Evolutionary conservation across 1,140 invertebrate genomes (phyloP).

Genomic region (Lasioglossum albipes): DNA sequence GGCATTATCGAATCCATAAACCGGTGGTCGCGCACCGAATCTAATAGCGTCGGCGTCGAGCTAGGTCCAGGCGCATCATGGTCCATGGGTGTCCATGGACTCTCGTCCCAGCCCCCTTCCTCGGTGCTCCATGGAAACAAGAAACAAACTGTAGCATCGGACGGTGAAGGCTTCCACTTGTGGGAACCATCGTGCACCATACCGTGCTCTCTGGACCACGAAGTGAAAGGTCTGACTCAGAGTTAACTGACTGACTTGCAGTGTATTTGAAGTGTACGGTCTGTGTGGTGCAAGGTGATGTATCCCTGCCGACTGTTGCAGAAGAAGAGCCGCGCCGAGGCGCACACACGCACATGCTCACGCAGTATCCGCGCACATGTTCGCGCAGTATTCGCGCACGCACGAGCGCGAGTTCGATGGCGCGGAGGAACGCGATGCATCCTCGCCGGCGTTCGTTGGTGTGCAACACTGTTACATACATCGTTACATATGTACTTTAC

Average conservation of each 20-base stretch:
- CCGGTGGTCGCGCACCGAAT: not conserved
- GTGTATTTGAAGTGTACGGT: constrained; percentile 67
- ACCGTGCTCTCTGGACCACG: constrained; percentile 78
- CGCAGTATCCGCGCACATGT: too few species aligned
- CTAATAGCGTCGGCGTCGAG: not conserved
- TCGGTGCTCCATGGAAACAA: constrained; percentile 60
- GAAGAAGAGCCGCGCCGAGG: too few species aligned
- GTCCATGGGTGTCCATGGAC: constrained; percentile 32
- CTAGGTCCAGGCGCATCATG: not conserved
- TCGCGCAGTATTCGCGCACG: too few species aligned
- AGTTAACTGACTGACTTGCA: constrained; percentile 71
- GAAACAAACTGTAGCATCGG: constrained; percentile 74
- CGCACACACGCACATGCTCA: too few species aligned
- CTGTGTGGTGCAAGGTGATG: constrained; percentile 55
- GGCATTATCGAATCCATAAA: not conserved
- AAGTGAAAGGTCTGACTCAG: constrained; percentile 77
- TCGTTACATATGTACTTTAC: constrained; percentile 29
- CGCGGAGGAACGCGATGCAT: too few species aligned
- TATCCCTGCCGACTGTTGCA: constrained; percentile 24
- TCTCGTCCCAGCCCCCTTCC: not conserved
- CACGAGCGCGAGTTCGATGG: too few species aligned
- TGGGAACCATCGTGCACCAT: constrained; percentile 76
- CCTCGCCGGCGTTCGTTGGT: too few species aligned
- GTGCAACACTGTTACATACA: too few species aligned
- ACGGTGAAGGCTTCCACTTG: constrained; percentile 71